phyloP scores from a whole-genome alignment of 2,888 invertebrate genomes.

The Cerceris ruficornis region DNA sequence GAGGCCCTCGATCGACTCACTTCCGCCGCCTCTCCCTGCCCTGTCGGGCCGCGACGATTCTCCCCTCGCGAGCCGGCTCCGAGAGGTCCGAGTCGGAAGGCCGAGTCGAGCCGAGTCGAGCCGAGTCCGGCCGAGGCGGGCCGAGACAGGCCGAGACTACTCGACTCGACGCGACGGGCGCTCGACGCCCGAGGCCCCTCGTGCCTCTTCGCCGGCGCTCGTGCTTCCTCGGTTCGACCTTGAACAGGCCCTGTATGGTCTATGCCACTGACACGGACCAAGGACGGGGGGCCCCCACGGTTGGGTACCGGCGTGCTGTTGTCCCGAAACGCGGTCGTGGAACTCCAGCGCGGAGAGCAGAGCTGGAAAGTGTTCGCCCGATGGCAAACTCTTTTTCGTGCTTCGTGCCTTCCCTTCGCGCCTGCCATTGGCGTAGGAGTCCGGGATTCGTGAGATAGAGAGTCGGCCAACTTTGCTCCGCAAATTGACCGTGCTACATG shows the following conservation, averaged over 20 bases:
- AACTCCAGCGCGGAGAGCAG: slow-evolving; percentile 73
- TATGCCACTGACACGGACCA: slow-evolving; percentile 82
- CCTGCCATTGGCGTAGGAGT: slow-evolving; percentile 64
- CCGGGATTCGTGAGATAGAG: slow-evolving; percentile 14
- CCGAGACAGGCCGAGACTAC: no score
- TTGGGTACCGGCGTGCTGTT: slow-evolving; percentile 76
- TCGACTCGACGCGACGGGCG: slow-evolving; percentile 3
- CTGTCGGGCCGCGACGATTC: slow-evolving; percentile 16
- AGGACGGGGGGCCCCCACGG: slow-evolving; percentile 76
- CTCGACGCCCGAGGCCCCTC: slow-evolving; percentile 45
- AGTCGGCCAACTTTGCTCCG: not conserved
- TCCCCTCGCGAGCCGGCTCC: slow-evolving; percentile 8
- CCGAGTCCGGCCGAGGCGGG: no score
- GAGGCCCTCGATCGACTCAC: slow-evolving; percentile 58
- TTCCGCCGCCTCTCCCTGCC: slow-evolving; percentile 13
- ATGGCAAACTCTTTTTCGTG: slow-evolving; percentile 77
- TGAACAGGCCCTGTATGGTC: slow-evolving; percentile 81
- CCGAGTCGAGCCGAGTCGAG: no score
- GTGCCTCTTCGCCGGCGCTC: slow-evolving; percentile 66
- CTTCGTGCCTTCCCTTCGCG: slow-evolving; percentile 64
- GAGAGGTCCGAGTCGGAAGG: slow-evolving; percentile 7
- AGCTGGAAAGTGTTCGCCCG: slow-evolving; percentile 77
- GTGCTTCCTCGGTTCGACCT: slow-evolving; percentile 77
- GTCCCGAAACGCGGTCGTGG: slow-evolving; percentile 81
- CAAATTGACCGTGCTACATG: not conserved